Evolutionary conservation across 92 coral and sea anemone species (phyloP).

Genomic region (Epizoanthus fatuus): DNA sequence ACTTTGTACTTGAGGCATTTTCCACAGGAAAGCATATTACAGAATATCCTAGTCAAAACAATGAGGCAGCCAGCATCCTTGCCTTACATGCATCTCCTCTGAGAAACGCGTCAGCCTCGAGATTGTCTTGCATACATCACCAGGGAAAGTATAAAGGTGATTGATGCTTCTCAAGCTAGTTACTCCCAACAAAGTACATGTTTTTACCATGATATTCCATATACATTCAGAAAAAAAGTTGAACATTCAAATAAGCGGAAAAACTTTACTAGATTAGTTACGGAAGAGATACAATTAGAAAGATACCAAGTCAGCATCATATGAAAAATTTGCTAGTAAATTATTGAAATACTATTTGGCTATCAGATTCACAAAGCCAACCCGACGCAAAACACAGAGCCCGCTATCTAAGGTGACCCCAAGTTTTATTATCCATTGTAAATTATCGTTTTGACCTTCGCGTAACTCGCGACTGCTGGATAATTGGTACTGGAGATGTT

Average conservation of each 20-base stretch:
- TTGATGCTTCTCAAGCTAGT: no score
- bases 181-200: no score
- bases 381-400: constrained; percentile 3
- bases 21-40: no score
- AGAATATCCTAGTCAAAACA: no score
- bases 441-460: constrained; percentile 23
- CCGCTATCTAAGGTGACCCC: not conserved
- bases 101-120: no score
- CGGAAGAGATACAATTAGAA: not conserved
- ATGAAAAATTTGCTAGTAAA: constrained; percentile 31
- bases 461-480: not conserved
- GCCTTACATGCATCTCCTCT: no score
- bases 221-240: not conserved
- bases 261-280: no score
- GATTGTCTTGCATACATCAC: no score
- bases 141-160: no score
- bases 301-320: constrained; percentile 11
- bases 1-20: no score
- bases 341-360: constrained; percentile 33
- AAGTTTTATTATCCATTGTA: not conserved
- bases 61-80: no score
- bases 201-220: no score
- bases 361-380: constrained; percentile 23
- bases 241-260: not conserved
- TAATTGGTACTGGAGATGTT: not conserved